A percentile compares a stretch with the other conserved stretches of the same genome.
These are phyloP conservation scores for Adrianichthys oophorus DNA, from an alignment of 2,797 vertebrate genomes.

Conservation along the genomic window DNA sequence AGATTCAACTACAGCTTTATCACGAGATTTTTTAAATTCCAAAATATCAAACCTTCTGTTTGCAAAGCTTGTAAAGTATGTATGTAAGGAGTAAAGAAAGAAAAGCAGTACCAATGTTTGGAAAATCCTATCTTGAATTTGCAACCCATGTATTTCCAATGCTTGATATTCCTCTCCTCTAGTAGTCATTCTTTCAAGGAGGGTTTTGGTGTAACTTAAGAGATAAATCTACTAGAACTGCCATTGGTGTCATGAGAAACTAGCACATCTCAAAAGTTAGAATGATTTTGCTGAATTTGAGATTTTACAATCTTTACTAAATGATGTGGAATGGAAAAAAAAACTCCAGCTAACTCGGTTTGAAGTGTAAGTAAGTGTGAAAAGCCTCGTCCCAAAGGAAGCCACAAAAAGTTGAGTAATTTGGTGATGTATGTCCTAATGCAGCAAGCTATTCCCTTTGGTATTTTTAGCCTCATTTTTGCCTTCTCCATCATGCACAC, in stretches of 20 bases:
- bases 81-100: too few relatives aligned
- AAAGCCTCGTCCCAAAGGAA: neutral
- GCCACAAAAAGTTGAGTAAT: slow-evolving; percentile 11
- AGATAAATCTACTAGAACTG: too few relatives aligned
- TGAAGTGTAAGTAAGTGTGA: slow-evolving; percentile 12
- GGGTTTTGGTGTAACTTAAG: too few relatives aligned
- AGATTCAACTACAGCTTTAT: neutral
- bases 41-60: too few relatives aligned
- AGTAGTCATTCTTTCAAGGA: too few relatives aligned
- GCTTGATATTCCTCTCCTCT: too few relatives aligned
- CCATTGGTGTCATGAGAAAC: neutral
- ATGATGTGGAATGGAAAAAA: neutral
- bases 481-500: slow-evolving; percentile 16
- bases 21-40: neutral
- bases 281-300: neutral
- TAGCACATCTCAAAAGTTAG: slow-evolving; percentile 3
- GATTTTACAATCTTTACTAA: neutral
- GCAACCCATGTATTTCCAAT: too few relatives aligned
- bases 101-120: too few relatives aligned
- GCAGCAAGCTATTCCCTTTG: slow-evolving; percentile 13
- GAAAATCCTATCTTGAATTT: too few relatives aligned
- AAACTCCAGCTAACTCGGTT: slow-evolving; percentile 3
- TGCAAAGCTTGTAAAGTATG: too few relatives aligned
- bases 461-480: slow-evolving; percentile 45
- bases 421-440: neutral